Percentiles rank a stretch among this genome's conserved stretches.
Evolutionary conservation across 2,113 vertebrate species (phyloP).

Genomic region (Rafetus swinhoei): DNA sequence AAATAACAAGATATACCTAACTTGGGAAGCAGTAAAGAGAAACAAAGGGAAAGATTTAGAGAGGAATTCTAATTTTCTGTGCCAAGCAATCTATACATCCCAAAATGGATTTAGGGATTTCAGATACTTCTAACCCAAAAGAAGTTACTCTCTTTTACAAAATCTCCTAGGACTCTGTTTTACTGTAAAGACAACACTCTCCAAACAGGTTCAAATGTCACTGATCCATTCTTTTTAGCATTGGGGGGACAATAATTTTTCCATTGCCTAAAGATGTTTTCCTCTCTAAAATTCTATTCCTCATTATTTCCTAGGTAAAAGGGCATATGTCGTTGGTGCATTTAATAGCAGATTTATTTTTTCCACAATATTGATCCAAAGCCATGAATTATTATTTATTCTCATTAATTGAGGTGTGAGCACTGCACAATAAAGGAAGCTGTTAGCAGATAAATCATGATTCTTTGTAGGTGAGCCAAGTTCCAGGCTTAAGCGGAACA

Average conservation of each 20-base stretch:
- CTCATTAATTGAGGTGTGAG: slow-evolving; percentile 1
- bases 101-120: neutral
- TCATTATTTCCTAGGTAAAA: neutral
- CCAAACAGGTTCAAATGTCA: neutral
- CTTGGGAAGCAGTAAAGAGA: neutral
- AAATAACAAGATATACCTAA: neutral
- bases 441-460: no score
- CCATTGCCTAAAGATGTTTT: neutral
- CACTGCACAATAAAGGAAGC: neutral
- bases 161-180: neutral
- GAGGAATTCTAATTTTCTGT: neutral
- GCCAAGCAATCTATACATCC: neutral
- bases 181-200: neutral
- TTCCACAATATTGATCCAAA: slow-evolving; percentile 14
- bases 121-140: neutral
- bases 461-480: no score
- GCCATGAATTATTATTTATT: neutral
- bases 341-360: slow-evolving; percentile 48
- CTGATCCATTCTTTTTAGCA: neutral
- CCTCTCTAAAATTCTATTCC: slow-evolving; percentile 46
- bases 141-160: neutral
- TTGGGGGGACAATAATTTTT: slow-evolving; percentile 7
- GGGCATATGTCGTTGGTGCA: neutral
- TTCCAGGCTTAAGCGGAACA: no score
- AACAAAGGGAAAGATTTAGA: neutral